Evolutionary conservation across 2,888 invertebrate genomes (phyloP), one percentile per base, ranked within the genome.

Genomic region (Mylabris sibirica): DNA sequence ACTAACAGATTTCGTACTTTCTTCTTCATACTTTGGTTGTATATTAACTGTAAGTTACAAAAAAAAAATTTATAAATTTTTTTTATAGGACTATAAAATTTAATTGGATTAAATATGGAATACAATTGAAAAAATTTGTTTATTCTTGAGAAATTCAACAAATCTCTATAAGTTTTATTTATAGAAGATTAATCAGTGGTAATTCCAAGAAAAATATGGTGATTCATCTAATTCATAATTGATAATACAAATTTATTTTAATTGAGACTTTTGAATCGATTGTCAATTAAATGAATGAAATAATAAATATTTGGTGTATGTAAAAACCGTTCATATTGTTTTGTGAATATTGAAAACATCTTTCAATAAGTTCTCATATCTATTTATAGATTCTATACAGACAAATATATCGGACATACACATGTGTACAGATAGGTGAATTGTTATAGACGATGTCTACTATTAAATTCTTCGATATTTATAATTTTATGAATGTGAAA

Each of bases 21-120:
- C 24, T 62, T 72, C 71, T 44, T 76, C 71, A 22, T 72, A 71
- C 63, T 73, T 72, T 69, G 75, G 66, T 68, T 60, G 30, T 71
- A 77, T 69, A 30, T 64, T 67, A 66, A 74, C 77, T 77, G 75
- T 11, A 76, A 44, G n/a, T n/a, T n/a, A 5, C 1, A 14, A 38
- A 14, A 38, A 30, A 30, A 30, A 30, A n/a, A n/a, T n/a, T 30
- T 30, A 30, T 35, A 6, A 11, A 38, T 38, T 38, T 12, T 38
- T 34, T 30, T 34, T 34, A 9, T 75, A 59, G 69, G 68, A 73
- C 64, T 64, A 57, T 20, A 38, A 38, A 12, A 63, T 5, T 3
- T 26, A 26, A 26, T 3, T 26, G 5, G 26, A 26, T 5, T 26
- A 26, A 35, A 35, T 35, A 11, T 1, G 2, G 11, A 35, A 35